phyloP scores from a whole-genome alignment of 2,113 vertebrate species.

The Setophaga coronata region DNA sequence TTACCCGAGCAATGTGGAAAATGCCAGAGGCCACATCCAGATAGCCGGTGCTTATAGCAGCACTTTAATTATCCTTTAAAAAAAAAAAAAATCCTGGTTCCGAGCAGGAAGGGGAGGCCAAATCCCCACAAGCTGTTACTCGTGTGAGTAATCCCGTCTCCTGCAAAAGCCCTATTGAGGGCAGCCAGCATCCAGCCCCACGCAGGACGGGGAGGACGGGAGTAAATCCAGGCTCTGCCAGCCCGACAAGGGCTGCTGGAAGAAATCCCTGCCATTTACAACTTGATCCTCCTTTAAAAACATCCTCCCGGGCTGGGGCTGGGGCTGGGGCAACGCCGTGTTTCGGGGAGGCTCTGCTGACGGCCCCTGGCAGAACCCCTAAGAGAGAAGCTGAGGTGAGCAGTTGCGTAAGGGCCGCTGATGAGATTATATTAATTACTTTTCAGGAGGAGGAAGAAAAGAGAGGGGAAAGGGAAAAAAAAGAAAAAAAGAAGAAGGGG shows the following conservation, averaged over 20 bases:
- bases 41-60: background rate
- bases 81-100: background rate
- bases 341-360: background rate
- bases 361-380: background rate
- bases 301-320: background rate
- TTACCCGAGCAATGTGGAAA: background rate
- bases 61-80: background rate
- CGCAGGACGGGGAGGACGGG: slow-evolving; percentile 3
- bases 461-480: too few species aligned
- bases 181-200: slow-evolving; percentile 34
- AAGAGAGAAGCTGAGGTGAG: slow-evolving; percentile 67
- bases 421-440: slow-evolving; percentile 68
- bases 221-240: background rate
- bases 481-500: too few species aligned
- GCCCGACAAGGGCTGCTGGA: slow-evolving; percentile 7
- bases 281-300: slow-evolving; percentile 50
- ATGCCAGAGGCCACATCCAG: background rate
- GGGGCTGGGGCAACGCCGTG: background rate
- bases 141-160: slow-evolving; percentile 32
- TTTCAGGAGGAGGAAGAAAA: background rate
- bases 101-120: background rate
- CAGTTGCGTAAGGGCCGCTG: slow-evolving; percentile 61
- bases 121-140: slow-evolving; percentile 40
- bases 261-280: slow-evolving; percentile 57
- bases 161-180: slow-evolving; percentile 45